Conservation (phyloP, 1,140 invertebrate genomes). For the Leucophenga varia region DNA sequence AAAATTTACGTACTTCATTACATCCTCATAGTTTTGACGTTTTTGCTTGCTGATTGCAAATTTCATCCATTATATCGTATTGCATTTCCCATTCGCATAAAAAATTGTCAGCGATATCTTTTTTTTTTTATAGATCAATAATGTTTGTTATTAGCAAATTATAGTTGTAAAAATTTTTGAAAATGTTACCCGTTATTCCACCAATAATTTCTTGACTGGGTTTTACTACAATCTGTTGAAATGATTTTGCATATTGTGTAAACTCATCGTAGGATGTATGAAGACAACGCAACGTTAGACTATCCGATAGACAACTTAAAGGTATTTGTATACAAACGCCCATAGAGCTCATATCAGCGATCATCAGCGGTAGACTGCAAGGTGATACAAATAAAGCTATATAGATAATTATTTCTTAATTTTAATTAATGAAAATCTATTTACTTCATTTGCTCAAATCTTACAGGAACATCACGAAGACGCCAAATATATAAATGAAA, state of each 20-base stretch:
- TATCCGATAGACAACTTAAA: conserved; percentile 26
- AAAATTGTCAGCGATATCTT: no score
- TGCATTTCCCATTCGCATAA: no score
- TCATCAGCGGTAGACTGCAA: conserved; percentile 24
- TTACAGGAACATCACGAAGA: conserved; percentile 33
- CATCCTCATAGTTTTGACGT: no score
- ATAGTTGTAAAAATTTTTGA: no score
- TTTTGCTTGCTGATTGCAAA: no score
- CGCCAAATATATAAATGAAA: conserved; percentile 39
- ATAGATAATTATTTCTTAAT: neutral
- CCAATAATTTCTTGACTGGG: no score
- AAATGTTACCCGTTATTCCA: no score
- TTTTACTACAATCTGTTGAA: no score
- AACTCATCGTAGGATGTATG: conserved; percentile 36
- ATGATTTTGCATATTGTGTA: conserved; percentile 33
- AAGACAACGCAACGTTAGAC: conserved; percentile 32
- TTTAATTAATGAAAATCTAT: no score
- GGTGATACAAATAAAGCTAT: neutral
- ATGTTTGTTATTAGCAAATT: no score
- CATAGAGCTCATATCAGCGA: conserved; percentile 21
- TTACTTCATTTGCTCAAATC: conserved; percentile 31
- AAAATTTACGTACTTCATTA: neutral
- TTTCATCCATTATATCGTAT: no score
- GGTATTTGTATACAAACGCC: conserved; percentile 31
- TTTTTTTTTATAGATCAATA: no score